Percentiles rank a stretch among this genome's conserved stretches.
phyloP scores from a whole-genome alignment of 2,113 vertebrate species.

The Phalacrocorax aristotelis region DNA sequence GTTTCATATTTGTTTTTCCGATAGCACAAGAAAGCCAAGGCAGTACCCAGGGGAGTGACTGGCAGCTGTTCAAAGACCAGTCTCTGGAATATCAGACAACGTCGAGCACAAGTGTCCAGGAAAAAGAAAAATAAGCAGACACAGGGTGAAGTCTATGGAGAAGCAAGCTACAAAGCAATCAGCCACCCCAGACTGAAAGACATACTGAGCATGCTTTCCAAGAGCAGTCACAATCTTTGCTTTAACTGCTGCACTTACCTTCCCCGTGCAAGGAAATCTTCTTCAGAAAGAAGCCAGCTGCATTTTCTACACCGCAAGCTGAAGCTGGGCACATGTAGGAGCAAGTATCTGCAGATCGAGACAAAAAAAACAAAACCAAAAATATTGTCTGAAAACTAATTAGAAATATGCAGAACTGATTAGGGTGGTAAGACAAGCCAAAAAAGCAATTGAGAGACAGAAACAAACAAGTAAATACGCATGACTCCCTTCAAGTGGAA shows the following conservation, averaged over 20 bases:
- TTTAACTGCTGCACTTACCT: not conserved
- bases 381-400: not conserved
- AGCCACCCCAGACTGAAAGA: not conserved
- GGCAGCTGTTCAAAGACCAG: conserved; percentile 62
- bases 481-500: not conserved
- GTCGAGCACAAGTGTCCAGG: conserved; percentile 49
- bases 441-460: not conserved
- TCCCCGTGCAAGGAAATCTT: not conserved
- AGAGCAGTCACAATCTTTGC: not conserved
- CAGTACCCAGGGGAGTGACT: conserved; percentile 63
- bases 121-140: conserved; percentile 51
- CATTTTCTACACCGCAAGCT: not conserved
- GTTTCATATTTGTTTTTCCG: conserved; percentile 72
- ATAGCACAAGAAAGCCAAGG: conserved; percentile 58
- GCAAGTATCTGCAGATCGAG: not conserved
- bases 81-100: conserved; percentile 61
- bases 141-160: not conserved
- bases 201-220: not conserved
- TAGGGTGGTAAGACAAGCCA: not conserved
- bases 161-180: conserved; percentile 1
- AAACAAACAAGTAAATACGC: not conserved
- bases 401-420: not conserved
- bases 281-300: not conserved
- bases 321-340: not conserved
- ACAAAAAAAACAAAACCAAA: not conserved